These are phyloP conservation scores for Oreochromis mossambicus DNA, from an alignment of 2,797 vertebrate genomes.

Conservation along the genomic window DNA sequence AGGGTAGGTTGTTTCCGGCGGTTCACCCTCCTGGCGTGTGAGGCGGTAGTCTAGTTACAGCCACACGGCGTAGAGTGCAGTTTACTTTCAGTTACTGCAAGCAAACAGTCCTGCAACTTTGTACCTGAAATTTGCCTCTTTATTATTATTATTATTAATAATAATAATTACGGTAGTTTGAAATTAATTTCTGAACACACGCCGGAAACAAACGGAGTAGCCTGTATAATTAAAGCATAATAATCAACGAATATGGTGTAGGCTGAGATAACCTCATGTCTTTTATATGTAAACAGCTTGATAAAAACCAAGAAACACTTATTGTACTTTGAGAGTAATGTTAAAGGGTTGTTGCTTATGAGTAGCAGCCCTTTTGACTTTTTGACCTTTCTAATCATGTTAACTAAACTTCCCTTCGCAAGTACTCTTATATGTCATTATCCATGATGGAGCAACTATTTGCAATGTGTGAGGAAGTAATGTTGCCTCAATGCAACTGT, in stretches of 20 bases:
- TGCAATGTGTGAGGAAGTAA: neutral
- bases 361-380: neutral
- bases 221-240: neutral
- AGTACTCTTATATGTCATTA: neutral
- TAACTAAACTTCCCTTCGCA: neutral
- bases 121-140: neutral
- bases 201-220: neutral
- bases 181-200: neutral
- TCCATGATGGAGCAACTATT: neutral
- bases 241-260: neutral
- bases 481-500: neutral
- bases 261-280: neutral
- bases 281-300: neutral
- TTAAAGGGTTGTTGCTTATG: neutral
- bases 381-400: neutral
- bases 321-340: neutral
- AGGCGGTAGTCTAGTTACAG: constrained; percentile 21
- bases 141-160: neutral
- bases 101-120: neutral
- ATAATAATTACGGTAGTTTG: neutral
- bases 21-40: constrained; percentile 37
- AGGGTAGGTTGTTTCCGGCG: constrained; percentile 50
- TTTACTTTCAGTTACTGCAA: neutral
- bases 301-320: neutral
- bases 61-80: neutral